phyloP scores from a whole-genome alignment of 23 tunicate genomes.

The Halocynthia aurantium region DNA sequence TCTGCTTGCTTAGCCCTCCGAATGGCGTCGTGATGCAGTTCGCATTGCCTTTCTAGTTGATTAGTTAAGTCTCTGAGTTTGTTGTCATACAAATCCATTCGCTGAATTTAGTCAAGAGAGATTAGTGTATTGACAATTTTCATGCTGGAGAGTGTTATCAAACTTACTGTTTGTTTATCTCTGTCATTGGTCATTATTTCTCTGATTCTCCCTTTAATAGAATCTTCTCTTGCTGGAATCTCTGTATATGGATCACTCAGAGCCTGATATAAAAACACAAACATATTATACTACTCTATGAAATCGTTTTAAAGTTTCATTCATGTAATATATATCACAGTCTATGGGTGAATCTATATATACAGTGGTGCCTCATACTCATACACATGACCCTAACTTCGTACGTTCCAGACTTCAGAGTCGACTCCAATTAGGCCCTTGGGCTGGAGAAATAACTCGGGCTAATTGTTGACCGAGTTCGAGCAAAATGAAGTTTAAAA shows the following conservation, averaged over 20 bases:
- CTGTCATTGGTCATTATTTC: conserved; percentile 46
- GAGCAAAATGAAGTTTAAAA: not conserved
- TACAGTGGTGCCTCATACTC: no score
- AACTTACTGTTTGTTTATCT: conserved; percentile 56
- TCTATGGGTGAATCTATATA: no score
- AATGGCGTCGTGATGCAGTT: conserved; percentile 76
- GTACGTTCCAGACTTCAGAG: no score
- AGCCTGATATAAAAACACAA: conserved; percentile 24
- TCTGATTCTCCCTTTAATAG: conserved; percentile 64
- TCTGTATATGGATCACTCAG: conserved; percentile 74
- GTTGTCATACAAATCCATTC: conserved; percentile 46
- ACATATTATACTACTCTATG: not conserved
- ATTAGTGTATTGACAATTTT: no score
- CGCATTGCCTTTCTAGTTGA: conserved; percentile 79
- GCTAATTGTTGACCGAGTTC: not conserved
- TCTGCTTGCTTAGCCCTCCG: conserved; percentile 75
- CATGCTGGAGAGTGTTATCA: no score
- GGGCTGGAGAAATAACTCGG: no score
- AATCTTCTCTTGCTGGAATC: conserved; percentile 59
- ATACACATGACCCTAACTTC: no score
- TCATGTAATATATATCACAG: no score
- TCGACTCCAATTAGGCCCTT: no score
- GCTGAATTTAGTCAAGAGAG: conserved; percentile 20
- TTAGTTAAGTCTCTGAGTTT: conserved; percentile 48
- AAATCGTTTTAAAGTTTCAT: no score